These are phyloP conservation scores for Toxotes jaculatrix DNA, from an alignment of 2,113 vertebrate genomes.

Conservation along the genomic window DNA sequence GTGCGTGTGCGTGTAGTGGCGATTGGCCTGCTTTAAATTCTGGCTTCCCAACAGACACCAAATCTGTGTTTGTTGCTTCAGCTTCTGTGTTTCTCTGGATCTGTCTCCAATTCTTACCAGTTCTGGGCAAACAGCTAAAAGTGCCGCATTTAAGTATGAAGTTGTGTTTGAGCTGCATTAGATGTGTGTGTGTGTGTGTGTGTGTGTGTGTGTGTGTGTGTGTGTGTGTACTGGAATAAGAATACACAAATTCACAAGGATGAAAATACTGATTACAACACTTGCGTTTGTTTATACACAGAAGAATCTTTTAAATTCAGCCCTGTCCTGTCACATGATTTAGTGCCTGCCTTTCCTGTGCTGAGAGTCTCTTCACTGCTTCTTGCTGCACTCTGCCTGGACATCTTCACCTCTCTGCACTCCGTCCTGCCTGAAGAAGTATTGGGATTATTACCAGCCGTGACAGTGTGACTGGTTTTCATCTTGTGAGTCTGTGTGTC, in stretches of 20 bases:
- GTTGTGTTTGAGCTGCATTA: slow-evolving; percentile 30
- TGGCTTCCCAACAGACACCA: slow-evolving; percentile 60
- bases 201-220: slow-evolving; percentile 9
- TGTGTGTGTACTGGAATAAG: slow-evolving; percentile 22
- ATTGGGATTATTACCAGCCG: too few relatives aligned
- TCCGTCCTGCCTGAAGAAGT: too few relatives aligned
- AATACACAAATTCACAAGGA: slow-evolving; percentile 38
- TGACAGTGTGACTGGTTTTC: too few relatives aligned
- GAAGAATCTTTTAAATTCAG: slow-evolving; percentile 26
- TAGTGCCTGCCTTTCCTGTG: too few relatives aligned
- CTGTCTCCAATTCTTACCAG: slow-evolving; percentile 58
- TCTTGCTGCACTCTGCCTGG: too few relatives aligned
- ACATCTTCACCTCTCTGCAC: too few relatives aligned
- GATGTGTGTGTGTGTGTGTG: not conserved
- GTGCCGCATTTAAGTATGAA: slow-evolving; percentile 36
- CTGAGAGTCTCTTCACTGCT: too few relatives aligned
- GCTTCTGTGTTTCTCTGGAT: slow-evolving; percentile 62
- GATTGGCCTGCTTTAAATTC: slow-evolving; percentile 43
- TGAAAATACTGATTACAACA: slow-evolving; percentile 36
- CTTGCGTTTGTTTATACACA: slow-evolving; percentile 25
- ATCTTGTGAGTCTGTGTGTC: too few relatives aligned
- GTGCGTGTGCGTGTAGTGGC: slow-evolving; percentile 1
- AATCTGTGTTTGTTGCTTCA: slow-evolving; percentile 65
- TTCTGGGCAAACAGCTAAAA: slow-evolving; percentile 65
- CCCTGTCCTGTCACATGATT: too few relatives aligned